Base-by-base conservation (phyloP, 2,888 invertebrate species). In the Poecilobothrus nobilitatus region DNA sequence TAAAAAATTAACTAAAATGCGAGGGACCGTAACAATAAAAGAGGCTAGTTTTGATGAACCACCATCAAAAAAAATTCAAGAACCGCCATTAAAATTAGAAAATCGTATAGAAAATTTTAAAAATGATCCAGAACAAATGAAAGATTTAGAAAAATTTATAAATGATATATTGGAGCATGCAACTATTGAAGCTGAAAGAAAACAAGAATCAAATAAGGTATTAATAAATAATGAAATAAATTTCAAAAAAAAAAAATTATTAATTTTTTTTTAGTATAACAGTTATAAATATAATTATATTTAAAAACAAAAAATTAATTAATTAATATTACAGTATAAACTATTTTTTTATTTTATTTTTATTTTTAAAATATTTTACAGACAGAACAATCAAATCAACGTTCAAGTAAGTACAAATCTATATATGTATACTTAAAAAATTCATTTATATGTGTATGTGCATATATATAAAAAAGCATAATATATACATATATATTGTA, bases 111-210 rank as follows among this genome's bases (percentile, higher is more conserved):
- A 84, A 65, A 83, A 84, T 72, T 87, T 86, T 78, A 86, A 85
- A 79, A 83, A 83, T 73, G 86, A 87, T 76, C 85, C 87, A 63
- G 84, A 85, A 71, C 86, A 85, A 79, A 84, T 87, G 78, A 84
- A 85, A 71, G 82, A 84, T 71, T 84, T 86, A 67, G 82, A 83
- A 71, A 85, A 86, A 74, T 87, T 87, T 80, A 84, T 87, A 73
- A 86, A 87, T 75, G 85, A 86, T 78, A 83, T 87, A 70, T 83
- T 87, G 76, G 84, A 84, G 76, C 84, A 84, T 78, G 87, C 87
- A 72, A 85, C 86, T 79, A 83, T 83, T 77, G 86, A 86, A 79
- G 86, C 85, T 73, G 84, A 84, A 74, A 78, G 83, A 75, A 85
- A 85, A 83, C 82, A 82, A 77, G 84, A 83, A 75, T 72, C 68